Percentiles rank a stretch among this genome's conserved stretches.
These are phyloP conservation scores for Odontocolon sp. DNA, from an alignment of 2,888 invertebrate genomes.

Conservation along the genomic window DNA sequence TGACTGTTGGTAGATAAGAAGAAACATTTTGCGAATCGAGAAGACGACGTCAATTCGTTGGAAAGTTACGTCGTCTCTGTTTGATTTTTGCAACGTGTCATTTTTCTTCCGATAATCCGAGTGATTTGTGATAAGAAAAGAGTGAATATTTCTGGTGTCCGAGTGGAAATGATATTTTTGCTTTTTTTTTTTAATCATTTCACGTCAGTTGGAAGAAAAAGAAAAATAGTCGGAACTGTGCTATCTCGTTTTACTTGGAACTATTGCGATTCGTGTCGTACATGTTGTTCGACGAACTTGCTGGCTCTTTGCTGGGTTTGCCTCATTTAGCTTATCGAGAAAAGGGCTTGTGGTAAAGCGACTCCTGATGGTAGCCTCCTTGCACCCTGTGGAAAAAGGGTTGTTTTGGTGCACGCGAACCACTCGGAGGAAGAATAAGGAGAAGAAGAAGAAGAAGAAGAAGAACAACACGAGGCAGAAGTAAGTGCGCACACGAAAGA, in stretches of 20 bases:
- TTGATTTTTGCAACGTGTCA: neutral
- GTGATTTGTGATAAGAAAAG: neutral
- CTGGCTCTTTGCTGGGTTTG: slow-evolving; percentile 63
- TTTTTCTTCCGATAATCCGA: neutral
- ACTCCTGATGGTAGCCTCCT: slow-evolving; percentile 25
- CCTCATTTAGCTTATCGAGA: slow-evolving; percentile 75
- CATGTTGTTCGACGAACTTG: slow-evolving; percentile 71
- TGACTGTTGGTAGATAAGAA: slow-evolving; percentile 38
- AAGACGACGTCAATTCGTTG: slow-evolving; percentile 18
- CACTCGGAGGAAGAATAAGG: neutral
- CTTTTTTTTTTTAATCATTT: too few relatives aligned
- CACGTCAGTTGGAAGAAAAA: neutral
- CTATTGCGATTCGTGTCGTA: slow-evolving; percentile 67
- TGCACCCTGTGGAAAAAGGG: slow-evolving; percentile 25
- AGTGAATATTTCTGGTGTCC: neutral
- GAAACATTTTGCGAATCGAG: slow-evolving; percentile 1
- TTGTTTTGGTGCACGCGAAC: slow-evolving; percentile 21
- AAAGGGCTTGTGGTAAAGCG: slow-evolving; percentile 62
- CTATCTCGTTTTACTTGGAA: slow-evolving; percentile 36
- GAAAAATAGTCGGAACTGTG: neutral
- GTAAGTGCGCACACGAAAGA: slow-evolving; percentile 50
- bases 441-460: neutral
- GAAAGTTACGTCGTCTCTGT: neutral
- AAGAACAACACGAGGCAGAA: slow-evolving; percentile 26
- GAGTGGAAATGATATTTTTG: neutral